Evolutionary conservation across 2,888 invertebrate genomes (phyloP).

Genomic region (Dolomedes plantarius): DNA sequence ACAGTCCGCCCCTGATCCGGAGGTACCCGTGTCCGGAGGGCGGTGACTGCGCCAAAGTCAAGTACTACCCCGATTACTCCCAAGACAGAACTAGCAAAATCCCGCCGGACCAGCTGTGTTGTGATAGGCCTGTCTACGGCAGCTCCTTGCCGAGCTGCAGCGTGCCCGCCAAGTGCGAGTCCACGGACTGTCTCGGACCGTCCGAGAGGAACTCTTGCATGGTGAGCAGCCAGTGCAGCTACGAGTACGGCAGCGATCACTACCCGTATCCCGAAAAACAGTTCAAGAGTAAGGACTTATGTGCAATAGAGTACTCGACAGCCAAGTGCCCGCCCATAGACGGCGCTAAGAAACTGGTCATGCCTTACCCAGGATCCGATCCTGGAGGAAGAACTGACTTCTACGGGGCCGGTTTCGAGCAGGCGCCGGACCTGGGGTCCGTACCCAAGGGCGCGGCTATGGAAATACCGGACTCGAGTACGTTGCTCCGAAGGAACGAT

Average conservation of each 20-base stretch:
- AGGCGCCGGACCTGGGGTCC: not conserved
- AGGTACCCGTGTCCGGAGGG: slow-evolving; percentile 17
- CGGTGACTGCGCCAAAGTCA: not conserved
- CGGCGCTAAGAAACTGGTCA: not conserved
- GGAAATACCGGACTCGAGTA: slow-evolving; percentile 12
- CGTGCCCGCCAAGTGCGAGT: slow-evolving; percentile 28
- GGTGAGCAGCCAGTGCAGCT: slow-evolving; percentile 14
- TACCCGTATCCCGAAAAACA: slow-evolving; percentile 1
- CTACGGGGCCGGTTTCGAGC: slow-evolving; percentile 25
- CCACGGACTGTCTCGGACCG: slow-evolving; percentile 27
- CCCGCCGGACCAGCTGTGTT: not conserved
- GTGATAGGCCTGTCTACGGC: slow-evolving; percentile 4
- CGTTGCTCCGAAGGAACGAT: slow-evolving; percentile 23
- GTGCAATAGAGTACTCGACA: slow-evolving; percentile 10
- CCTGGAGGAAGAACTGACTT: not conserved
- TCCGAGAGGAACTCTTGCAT: slow-evolving; percentile 35
- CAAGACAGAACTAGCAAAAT: slow-evolving; percentile 11
- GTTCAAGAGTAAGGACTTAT: slow-evolving; percentile 15
- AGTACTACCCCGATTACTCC: not conserved
- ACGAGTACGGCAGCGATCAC: not conserved
- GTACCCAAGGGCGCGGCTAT: not conserved
- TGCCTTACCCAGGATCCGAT: not conserved
- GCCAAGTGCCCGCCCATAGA: slow-evolving; percentile 31
- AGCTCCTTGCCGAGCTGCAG: not conserved
- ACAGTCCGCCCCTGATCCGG: slow-evolving; percentile 84